Evolutionary conservation across 2,888 invertebrate species (phyloP).

Genomic region (Leptinotarsa peninsularis): DNA sequence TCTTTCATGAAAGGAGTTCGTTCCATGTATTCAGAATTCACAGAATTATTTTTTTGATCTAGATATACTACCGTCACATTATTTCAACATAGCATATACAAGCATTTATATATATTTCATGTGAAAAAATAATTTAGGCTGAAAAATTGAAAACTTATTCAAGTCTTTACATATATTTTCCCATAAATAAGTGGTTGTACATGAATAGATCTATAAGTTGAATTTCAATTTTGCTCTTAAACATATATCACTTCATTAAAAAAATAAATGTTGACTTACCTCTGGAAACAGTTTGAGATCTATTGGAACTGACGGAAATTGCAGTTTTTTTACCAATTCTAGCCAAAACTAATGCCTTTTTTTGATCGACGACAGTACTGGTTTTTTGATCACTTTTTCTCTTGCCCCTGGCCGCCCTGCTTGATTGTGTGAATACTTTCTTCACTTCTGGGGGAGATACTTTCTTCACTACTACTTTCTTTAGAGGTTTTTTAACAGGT

Average conservation of each 20-base stretch:
- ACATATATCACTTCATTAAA: neutral
- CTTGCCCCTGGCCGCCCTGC: conserved; percentile 58
- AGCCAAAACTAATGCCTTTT: conserved; percentile 64
- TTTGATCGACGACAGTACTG: conserved; percentile 63
- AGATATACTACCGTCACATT: no score
- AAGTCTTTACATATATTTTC: no score
- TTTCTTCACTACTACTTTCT: conserved; percentile 38
- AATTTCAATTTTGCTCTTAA: neutral
- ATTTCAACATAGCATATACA: no score
- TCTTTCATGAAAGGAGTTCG: no score
- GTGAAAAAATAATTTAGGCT: no score
- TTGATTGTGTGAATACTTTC: conserved; percentile 42
- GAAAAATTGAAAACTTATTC: no score
- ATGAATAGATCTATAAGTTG: no score
- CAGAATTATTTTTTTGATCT: no score
- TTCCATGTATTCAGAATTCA: no score
- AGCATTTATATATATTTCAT: no score
- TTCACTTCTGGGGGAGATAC: conserved; percentile 28
- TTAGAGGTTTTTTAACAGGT: conserved; percentile 45
- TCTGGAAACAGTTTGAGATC: conserved; percentile 37
- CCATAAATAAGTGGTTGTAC: no score
- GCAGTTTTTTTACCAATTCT: conserved; percentile 62
- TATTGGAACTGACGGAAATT: conserved; percentile 29
- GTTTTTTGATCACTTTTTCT: conserved; percentile 50
- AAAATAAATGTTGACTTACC: conserved; percentile 39